phyloP scores from a whole-genome alignment of 2,888 invertebrate species.

The Eurois occulta region DNA sequence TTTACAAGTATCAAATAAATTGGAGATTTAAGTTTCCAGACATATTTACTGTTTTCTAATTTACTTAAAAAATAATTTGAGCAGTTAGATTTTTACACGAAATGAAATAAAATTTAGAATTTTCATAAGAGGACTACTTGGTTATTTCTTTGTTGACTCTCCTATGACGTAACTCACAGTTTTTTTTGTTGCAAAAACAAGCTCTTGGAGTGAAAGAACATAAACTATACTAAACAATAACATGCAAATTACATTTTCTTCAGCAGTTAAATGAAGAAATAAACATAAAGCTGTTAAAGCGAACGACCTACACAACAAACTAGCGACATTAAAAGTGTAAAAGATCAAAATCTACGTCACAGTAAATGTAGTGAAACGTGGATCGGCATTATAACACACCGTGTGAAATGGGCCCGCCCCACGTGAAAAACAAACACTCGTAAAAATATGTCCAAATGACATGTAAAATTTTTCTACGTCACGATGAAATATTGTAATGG shows the following conservation, averaged over 20 bases:
- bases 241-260: conserved; percentile 6
- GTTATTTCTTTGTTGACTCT: background rate
- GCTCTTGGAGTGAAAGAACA: background rate
- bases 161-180: background rate
- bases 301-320: conserved; percentile 43
- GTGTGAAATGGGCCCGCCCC: conserved; percentile 85
- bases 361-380: conserved; percentile 80
- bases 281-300: conserved; percentile 10
- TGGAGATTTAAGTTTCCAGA: conserved; percentile 30
- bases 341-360: conserved; percentile 76
- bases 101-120: background rate
- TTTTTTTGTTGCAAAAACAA: too few species aligned
- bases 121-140: background rate
- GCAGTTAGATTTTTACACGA: background rate
- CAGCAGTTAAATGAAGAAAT: conserved; percentile 19
- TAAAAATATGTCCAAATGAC: conserved; percentile 88
- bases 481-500: conserved; percentile 90
- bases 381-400: conserved; percentile 77
- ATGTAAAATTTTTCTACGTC: conserved; percentile 90
- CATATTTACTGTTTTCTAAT: conserved; percentile 26
- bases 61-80: background rate
- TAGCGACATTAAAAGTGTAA: conserved; percentile 65
- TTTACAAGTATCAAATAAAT: conserved; percentile 53
- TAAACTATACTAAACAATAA: background rate
- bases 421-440: conserved; percentile 88